A percentile compares a stretch with the other conserved stretches of the same genome.
These are phyloP conservation scores for Cydia amplana DNA, from an alignment of 1,140 invertebrate genomes.

Conservation along the genomic window DNA sequence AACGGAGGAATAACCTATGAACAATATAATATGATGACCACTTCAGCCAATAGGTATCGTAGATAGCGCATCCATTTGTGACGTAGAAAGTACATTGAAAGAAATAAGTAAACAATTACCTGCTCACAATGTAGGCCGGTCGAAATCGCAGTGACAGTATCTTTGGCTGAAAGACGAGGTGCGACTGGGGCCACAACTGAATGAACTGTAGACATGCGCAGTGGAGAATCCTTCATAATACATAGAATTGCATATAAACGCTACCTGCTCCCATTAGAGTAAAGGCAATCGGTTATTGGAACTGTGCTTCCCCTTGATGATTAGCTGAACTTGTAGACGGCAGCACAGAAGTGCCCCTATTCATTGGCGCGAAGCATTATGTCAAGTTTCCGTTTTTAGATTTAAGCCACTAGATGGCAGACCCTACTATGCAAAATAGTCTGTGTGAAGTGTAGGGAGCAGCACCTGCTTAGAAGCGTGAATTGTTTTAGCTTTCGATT, in stretches of 20 bases:
- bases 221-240: not conserved
- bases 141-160: not conserved
- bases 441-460: too few species aligned
- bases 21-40: not conserved
- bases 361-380: too few species aligned
- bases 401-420: too few species aligned
- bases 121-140: not conserved
- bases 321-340: too few species aligned
- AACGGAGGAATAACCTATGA: not conserved
- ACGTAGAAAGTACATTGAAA: not conserved
- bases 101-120: not conserved
- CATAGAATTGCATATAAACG: constrained; percentile 12
- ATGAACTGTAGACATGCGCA: constrained; percentile 45
- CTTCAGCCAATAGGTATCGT: not conserved
- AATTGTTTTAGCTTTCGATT: too few species aligned
- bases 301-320: too few species aligned
- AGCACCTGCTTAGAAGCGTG: too few species aligned
- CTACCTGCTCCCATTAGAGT: not conserved
- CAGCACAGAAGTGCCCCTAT: too few species aligned
- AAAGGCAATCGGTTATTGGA: too few species aligned
- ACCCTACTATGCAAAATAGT: too few species aligned
- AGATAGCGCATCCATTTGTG: not conserved
- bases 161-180: constrained; percentile 14
- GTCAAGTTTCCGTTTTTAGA: too few species aligned
- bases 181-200: constrained; percentile 39